These are phyloP conservation scores for Charadrius vociferus DNA, from an alignment of 2,113 vertebrate species.

Conservation along the genomic window DNA sequence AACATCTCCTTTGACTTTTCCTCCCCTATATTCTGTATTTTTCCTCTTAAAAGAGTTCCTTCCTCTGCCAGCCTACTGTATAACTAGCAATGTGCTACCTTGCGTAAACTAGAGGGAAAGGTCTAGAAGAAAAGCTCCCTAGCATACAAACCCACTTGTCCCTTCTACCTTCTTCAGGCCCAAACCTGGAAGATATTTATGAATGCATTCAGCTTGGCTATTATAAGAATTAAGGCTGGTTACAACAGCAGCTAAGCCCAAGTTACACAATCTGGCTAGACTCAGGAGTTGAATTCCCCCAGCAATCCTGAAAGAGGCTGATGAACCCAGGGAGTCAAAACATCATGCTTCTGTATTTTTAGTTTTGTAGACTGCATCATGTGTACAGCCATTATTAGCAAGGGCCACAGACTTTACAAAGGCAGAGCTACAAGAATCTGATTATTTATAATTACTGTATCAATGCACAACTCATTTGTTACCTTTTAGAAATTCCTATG, in stretches of 20 bases:
- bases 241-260: background rate
- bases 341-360: background rate
- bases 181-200: background rate
- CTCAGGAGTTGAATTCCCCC: background rate
- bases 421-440: background rate
- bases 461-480: conserved; percentile 31
- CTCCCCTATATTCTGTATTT: background rate
- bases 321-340: background rate
- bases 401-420: background rate
- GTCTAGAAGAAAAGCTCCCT: background rate
- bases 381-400: background rate
- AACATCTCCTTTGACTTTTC: background rate
- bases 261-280: background rate
- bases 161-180: background rate
- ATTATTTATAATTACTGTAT: conserved; percentile 23
- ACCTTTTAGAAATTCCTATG: conserved; percentile 90
- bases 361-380: background rate
- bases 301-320: background rate
- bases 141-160: background rate
- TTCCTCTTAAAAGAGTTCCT: background rate
- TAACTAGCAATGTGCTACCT: background rate
- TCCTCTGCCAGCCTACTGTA: background rate
- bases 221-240: background rate
- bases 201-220: background rate
- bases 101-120: background rate